phyloP scores from a whole-genome alignment of 2,797 vertebrate genomes.

The Hephaestus fuliginosus region DNA sequence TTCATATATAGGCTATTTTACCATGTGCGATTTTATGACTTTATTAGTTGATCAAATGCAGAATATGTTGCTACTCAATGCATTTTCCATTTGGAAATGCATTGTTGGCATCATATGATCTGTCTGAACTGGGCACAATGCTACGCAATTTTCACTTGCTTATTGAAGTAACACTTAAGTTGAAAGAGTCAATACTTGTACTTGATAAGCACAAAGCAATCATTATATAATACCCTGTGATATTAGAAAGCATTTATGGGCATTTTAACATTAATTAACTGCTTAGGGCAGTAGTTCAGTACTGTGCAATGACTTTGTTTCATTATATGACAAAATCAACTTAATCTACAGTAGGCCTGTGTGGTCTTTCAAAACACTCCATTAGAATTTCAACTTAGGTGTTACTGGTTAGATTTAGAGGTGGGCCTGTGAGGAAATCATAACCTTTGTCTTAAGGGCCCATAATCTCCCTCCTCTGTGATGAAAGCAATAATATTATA shows the following conservation, averaged over 20 bases:
- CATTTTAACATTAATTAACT: slow-evolving; percentile 69
- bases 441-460: slow-evolving; percentile 76
- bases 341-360: slow-evolving; percentile 55
- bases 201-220: slow-evolving; percentile 83
- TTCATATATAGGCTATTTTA: slow-evolving; percentile 84
- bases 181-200: slow-evolving; percentile 75
- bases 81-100: slow-evolving; percentile 66
- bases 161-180: slow-evolving; percentile 82
- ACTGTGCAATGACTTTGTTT: slow-evolving; percentile 60
- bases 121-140: slow-evolving; percentile 68
- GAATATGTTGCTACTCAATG: slow-evolving; percentile 73
- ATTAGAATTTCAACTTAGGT: slow-evolving; percentile 80
- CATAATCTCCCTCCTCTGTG: slow-evolving; percentile 75
- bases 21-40: slow-evolving; percentile 80
- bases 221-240: slow-evolving; percentile 59
- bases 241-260: slow-evolving; percentile 68
- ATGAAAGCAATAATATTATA: slow-evolving; percentile 86
- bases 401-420: slow-evolving; percentile 78
- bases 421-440: slow-evolving; percentile 69
- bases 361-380: slow-evolving; percentile 50
- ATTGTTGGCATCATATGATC: slow-evolving; percentile 69
- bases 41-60: slow-evolving; percentile 78
- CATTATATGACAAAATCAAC: slow-evolving; percentile 56
- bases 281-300: slow-evolving; percentile 62
- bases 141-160: slow-evolving; percentile 68